phyloP scores from a whole-genome alignment of 37 sponge, comb jelly and placozoan species.

The Halichondria panicea region DNA sequence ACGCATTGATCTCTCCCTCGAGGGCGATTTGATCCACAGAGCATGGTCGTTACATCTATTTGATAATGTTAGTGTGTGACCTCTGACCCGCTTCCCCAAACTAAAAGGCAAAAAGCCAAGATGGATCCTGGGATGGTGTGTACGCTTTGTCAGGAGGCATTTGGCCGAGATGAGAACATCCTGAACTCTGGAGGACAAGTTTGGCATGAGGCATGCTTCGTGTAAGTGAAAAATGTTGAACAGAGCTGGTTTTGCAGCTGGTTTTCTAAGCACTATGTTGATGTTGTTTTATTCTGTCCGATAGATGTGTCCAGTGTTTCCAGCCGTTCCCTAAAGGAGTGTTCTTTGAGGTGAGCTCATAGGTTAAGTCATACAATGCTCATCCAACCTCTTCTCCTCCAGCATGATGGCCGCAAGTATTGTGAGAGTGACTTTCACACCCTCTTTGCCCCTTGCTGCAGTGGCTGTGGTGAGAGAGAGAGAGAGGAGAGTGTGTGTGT shows the following conservation, averaged over 20 bases:
- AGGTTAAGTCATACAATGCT: background rate
- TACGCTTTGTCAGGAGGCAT: slow-evolving; percentile 88
- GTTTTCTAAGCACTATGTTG: background rate
- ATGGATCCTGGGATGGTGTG: slow-evolving; percentile 81
- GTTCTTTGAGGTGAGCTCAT: slow-evolving; percentile 83
- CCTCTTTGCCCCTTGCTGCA: slow-evolving; percentile 96
- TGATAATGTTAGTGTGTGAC: no score
- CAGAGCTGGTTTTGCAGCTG: background rate
- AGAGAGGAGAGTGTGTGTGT: background rate
- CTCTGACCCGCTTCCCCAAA: no score
- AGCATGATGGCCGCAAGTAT: slow-evolving; percentile 98
- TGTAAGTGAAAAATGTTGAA: slow-evolving; percentile 53
- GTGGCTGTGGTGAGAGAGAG: slow-evolving; percentile 84
- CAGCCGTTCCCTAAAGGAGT: slow-evolving; percentile 95
- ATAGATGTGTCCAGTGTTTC: slow-evolving; percentile 96
- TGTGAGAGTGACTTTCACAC: slow-evolving; percentile 96
- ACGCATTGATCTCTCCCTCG: no score
- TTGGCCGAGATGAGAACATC: slow-evolving; percentile 77
- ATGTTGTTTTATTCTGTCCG: background rate
- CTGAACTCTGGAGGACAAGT: slow-evolving; percentile 95
- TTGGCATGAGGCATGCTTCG: slow-evolving; percentile 97
- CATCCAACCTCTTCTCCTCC: background rate
- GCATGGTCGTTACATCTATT: no score
- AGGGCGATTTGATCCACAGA: no score
- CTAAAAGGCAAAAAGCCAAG: no score